Base-by-base conservation (phyloP, 2,113 vertebrate species). In the Isichthys henryi region DNA sequence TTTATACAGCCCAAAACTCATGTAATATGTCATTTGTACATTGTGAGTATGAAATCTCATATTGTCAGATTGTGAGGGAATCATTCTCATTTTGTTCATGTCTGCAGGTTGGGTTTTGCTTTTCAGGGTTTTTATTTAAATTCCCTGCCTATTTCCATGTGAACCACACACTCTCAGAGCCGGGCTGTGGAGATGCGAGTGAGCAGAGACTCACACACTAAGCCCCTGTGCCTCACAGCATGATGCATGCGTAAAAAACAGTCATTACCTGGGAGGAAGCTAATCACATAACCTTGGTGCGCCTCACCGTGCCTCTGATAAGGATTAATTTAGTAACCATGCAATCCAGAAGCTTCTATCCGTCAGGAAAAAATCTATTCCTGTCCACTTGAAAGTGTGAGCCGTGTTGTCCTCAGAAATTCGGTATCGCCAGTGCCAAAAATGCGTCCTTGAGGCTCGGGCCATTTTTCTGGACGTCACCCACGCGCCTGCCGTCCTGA, bases 401-500 rank as follows among this genome's bases (percentile, higher is more conserved):
- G 23, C 46, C n/a, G 10, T n/a, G 43, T 85, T 45, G 45, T 85
- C 45, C 83, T n/a, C 43, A 48, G 17, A 19, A 27, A 31, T 77
- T 85, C 83, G 23, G 83, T 31, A 10, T 15, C 10, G 11, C 9
- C 3, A 23, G 9, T n/a, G 83, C 21, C 83, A 85, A 50, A 86
- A 52, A 50, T 7, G 43, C 10, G 21, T 31, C 89, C 52, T 62
- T 82, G 35, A 86, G 56, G 89, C 23, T 13, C 1, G 13, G 39
- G 31, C 23, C 23, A 86, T 86, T 85, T 80, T 89, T 58, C 82
- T 85, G 77, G 77, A 35, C 77, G 27, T 62, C 45, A 56, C 56
- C 89, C 84, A 58, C n/a, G 52, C 19, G 48, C 35, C 10, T 62
- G 31, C 31, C 56, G 23, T 52, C 70, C 62, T 87, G 83, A 90